Evolutionary conservation across 1,140 invertebrate species (phyloP), one percentile per base, ranked within the genome.

Genomic region (Ruditapes philippinarum): DNA sequence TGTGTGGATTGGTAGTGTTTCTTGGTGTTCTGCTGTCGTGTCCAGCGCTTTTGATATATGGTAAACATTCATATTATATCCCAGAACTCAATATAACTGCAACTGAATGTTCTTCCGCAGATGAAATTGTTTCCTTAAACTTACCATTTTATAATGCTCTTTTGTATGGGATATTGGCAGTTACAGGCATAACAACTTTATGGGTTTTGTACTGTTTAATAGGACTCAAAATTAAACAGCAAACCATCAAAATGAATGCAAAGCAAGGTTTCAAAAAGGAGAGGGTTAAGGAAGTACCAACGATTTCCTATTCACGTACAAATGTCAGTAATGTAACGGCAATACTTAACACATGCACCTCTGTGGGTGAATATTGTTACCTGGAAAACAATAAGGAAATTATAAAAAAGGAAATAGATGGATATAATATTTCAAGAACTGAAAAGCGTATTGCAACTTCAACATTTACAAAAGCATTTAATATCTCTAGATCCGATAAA

Each of bases 51-150:
- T 51, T 80, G 40, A 40, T 88, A 0, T 88, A 88, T 36, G 85
- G 85, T 28, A 79, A 68, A 51, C 42, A 88, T 17, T 49, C 85
- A 5, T 88, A 80, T 62, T 22, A 40, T 49, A 51, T 88, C 31
- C 45, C 54, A 45, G 62, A 76, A 60, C 80, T 49, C 38, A 88
- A 88, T 70, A 25, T 88, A 17, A 88, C 85, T 5, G 85, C 40
- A 22, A 80, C 85, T 19, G 84, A 87, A 78, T 87, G 84, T 36
- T 78, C 84, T 17, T 60, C 49, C 4, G 54, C n/a, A 22, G 84
- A 87, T 57, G 25, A 31, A n/a, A 78, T 87, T 54, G 45, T 22
- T 11, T 22, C 33, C 19, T 36, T 73, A 12, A 38, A 33, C 12
- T 36, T 60, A 42, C 84, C 84, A 5, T 87, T 87, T 51, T 11